Evolutionary conservation across 2,888 invertebrate genomes (phyloP), one percentile per base, ranked within the genome.

Genomic region (Epinotia brunnichana): DNA sequence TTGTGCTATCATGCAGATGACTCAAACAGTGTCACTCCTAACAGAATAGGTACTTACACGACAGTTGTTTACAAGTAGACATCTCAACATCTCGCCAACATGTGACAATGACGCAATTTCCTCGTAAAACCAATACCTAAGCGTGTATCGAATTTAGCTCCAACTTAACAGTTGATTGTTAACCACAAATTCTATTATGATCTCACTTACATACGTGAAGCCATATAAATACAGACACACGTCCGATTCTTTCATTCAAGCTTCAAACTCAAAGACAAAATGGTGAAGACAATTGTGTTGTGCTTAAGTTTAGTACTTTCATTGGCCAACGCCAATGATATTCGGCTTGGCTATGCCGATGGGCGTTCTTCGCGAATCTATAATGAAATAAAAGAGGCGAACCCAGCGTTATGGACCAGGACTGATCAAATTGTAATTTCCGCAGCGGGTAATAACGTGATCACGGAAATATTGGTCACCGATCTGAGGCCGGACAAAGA

Each of bases 381-480:
- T 73, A 84, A 85, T 71, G 88, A 88, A 72, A 85, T 90, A 0
- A 88, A 86, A 21, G 85, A 88, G 81, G 88, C 87, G 0, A 78
- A 85, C 70, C 90, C 92, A 0, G 91, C 90, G 0, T 62, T 91
- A 2, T 92, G 92, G 92, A 87, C 75, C 15, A 84, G 91, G 53
- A 84, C 86, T 0, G 90, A 91, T 53, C 87, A 87, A 15, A 74
- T 92, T 0, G 79, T 85, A 0, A 75, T 92, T 2, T 85, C 84
- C 29, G 84, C 88, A 0, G 82, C 83, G 0, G 75, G 77, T 0
- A 87, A 87, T 69, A 88, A 90, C 63, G 72, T 91, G 0, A 92
- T 92, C 17, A 85, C 83, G 74, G 89, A 90, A 3, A 77, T 92
- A 0, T 83, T 83, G 51, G 84, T 92, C 2, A 87, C 87, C 0